Base-by-base conservation (phyloP, 2,113 vertebrate species). In the Perccottus glenii region DNA sequence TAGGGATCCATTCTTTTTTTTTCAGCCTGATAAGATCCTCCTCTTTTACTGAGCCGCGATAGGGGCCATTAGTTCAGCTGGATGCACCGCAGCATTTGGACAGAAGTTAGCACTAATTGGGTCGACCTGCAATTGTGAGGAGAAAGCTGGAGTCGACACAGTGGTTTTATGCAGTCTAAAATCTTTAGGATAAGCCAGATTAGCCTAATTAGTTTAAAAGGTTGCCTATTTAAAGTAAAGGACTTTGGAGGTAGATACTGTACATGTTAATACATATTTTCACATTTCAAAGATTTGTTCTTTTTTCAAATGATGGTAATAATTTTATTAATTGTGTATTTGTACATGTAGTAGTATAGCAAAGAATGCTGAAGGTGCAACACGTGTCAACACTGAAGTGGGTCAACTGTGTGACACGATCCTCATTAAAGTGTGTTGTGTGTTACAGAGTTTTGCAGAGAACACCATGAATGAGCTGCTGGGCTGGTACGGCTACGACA, bases 401-500 rank as follows among this genome's bases (percentile, higher is more conserved):
- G 27, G 11, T 33, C 3, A 49, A 36, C 9, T 3, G 9, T 50
- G 52, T 60, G 48, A 35, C 4, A 12, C n/a, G 14, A 4, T 4
- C 53, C 65, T 75, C 14, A 68, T 12, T 70, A 3, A 35, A 4
- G 3, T 9, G 36, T 16, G 45, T 45, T 78, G 77, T 95, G 81
- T 93, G 79, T 92, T 92, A 83, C 93, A 99, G 98, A 99, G 95
- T 88, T 99, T 99, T 89, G 97, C 97, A 66, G 98, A 99, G 87
- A 99, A 96, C 91, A 99, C 98, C 80, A 99, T 99, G 98, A 99
- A 99, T 83, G 98, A 99, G 90, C 94, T 99, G 73, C 94, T 99
- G 87, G 98, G 98, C 77, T 99, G 98, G 98, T 99, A 99, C 80
- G 98, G 98, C 77, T 99, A 99, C 74, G 98, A 99, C 93, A 99